Evolutionary conservation across 2,797 vertebrate genomes (phyloP), one percentile per base, ranked within the genome.

Genomic region (Calcarius lapponicus): DNA sequence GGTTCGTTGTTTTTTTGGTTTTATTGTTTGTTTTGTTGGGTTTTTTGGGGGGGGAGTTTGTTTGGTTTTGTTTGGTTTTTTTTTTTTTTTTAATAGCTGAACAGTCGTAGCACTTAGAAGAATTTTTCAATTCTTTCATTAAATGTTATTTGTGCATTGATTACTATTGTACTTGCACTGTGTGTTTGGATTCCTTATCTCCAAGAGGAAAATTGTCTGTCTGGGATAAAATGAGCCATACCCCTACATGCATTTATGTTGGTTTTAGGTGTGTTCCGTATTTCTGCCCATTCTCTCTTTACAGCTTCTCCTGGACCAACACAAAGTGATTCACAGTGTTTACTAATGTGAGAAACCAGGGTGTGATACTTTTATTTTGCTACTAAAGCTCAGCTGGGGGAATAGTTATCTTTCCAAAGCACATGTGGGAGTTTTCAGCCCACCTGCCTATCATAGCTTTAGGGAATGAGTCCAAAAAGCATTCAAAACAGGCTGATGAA

Each of bases 401-500:
- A 87, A 58, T 43, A 75, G 80, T 75, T 88, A 31, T 72, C 48
- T 86, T 91, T 91, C 76, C 80, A 81, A 91, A 90, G 76, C 36
- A 79, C 20, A 11, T 19, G 86, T 81, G 73, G 87, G 91, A 88
- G 89, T 93, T 93, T 71, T 53, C 32, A 85, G 60, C 90, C 71
- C 56, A 88, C 73, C 76, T 94, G 70, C 78, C 48, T 86, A 58
- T 79, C 53, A 36, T 4, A 80, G 32, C 76, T 82, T 73, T 47
- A 84, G 71, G 71, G 87, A 81, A 76, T 28, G 19, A 72, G 38
- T 58, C 75, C 64, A 81, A 54, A 88, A 88, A 50, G 7, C 60
- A 47, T 5, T 20, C 66, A 79, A 65, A 95, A 50, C 17, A 60
- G 71, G 45, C 48, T 61, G 86, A 40, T 67, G 73, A 88, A 73